Evolutionary conservation across 1,140 invertebrate species (phyloP).

Genomic region (Drosophila kurseongensis): DNA sequence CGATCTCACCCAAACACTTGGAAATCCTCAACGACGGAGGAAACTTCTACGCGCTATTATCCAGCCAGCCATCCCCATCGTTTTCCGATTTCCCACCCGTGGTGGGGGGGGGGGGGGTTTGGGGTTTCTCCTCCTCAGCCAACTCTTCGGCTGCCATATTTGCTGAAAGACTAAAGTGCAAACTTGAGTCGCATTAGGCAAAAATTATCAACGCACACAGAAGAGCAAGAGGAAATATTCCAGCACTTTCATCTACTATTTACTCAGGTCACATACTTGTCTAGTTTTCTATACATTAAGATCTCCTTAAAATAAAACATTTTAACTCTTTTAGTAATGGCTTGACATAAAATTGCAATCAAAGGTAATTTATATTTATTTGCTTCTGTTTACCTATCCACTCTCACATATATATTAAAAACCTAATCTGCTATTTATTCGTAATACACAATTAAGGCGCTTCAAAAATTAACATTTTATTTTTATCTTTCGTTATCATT

Average conservation of each 20-base stretch:
- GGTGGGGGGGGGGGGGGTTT: no score
- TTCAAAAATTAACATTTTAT: no score
- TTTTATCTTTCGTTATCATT: no score
- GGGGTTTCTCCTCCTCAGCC: no score
- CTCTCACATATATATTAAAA: no score
- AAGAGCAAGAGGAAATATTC: constrained; percentile 6
- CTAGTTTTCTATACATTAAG: not conserved
- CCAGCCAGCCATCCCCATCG: constrained; percentile 13
- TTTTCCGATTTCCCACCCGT: not conserved
- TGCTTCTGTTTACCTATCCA: no score
- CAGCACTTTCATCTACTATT: constrained; percentile 25
- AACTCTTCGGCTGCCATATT: constrained; percentile 57
- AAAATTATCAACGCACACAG: constrained; percentile 71
- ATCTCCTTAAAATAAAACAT: not conserved
- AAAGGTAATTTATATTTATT: no score
- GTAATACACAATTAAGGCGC: no score
- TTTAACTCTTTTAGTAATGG: not conserved
- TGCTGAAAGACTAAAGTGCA: constrained; percentile 75
- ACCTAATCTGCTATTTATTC: no score
- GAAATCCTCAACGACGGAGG: not conserved
- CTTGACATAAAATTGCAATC: no score
- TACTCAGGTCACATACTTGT: constrained; percentile 5
- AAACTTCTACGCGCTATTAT: not conserved
- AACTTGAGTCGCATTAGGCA: constrained; percentile 78
- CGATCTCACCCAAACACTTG: not conserved